These are phyloP conservation scores for Scolopax rusticola DNA, from an alignment of 2,797 vertebrate genomes.

Conservation along the genomic window DNA sequence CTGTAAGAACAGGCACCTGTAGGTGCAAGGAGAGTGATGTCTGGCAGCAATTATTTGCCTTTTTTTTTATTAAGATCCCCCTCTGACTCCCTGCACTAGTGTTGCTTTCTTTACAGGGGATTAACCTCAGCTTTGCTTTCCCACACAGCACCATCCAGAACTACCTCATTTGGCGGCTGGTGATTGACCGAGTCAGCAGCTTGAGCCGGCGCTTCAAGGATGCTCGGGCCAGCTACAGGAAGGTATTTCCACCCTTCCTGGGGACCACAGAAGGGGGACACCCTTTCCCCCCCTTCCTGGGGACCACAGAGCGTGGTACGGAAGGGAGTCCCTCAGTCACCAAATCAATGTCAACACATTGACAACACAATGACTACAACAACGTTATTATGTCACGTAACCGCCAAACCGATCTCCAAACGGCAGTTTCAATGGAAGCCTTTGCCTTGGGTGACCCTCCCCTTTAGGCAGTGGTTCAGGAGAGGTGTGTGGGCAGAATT, in stretches of 20 bases:
- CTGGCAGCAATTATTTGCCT: neutral
- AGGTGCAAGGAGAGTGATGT: neutral
- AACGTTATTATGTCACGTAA: fast-evolving
- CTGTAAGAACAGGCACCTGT: neutral
- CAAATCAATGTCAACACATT: neutral
- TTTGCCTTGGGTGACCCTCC: neutral
- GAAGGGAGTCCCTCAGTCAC: neutral
- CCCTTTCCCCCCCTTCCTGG: neutral
- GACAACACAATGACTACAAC: no score
- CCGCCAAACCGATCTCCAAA: no score
- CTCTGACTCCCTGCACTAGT: neutral
- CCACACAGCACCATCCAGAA: conserved; percentile 92
- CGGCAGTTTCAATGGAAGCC: neutral
- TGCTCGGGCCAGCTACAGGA: conserved; percentile 88
- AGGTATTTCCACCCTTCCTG: conserved; percentile 78
- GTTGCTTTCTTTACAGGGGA: neutral
- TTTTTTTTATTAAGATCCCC: neutral
- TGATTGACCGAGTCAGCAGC: conserved; percentile 90
- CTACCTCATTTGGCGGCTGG: conserved; percentile 93
- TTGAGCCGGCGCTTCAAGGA: conserved; percentile 94
- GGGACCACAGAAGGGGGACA: fast-evolving
- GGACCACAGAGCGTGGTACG: fast-evolving
- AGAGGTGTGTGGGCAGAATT: neutral
- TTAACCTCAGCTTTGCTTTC: conserved; percentile 7
- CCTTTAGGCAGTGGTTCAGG: fast-evolving